Evolutionary conservation across 1,140 invertebrate genomes (phyloP), one percentile per base, ranked within the genome.

Genomic region (Neotoxoptera formosana): DNA sequence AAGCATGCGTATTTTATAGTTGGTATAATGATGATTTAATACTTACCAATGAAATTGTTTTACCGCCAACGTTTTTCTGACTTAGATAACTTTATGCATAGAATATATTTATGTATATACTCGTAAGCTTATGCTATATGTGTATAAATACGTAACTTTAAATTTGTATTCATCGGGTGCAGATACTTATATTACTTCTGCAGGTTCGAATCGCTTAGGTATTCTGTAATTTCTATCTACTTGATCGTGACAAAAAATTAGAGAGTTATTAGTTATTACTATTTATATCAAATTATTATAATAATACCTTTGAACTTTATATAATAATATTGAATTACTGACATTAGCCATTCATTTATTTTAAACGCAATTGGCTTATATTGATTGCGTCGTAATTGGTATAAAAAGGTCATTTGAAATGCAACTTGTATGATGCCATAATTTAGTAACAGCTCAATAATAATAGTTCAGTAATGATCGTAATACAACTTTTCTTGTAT

Each of bases 291-390:
- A 67, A 76, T 76, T 76, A 76, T 76, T 76, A 76, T 76, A 21
- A 23, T 41, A 41, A 45, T 41, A 84, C 36, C 36, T 41, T 45
- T 84, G 36, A 84, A 84, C 83, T 84, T 45, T 84, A 30, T 84
- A 45, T 84, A 36, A 36, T 84, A 41, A 41, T 84, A 84, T 84
- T 84, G 36, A 23, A 84, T 84, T 84, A 84, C 81, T 7, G 34
- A 36, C 81, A 84, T 84, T 84, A 84, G 81, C 36, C 36, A 84
- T 36, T 45, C 21, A 84, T 84, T 84, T 84, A 84, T 84, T 84
- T 84, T 41, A 84, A 84, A 25, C 83, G 41, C 83, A 84, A 84
- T 84, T 45, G 34, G 36, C 1, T 84, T 84, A 67, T 84, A 84
- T 11, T 84, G 83, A 84, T 45, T 84, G 83, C 83, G 83, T 45